Conservation (phyloP, 1,140 invertebrate genomes). For the Contarinia nasturtii region DNA sequence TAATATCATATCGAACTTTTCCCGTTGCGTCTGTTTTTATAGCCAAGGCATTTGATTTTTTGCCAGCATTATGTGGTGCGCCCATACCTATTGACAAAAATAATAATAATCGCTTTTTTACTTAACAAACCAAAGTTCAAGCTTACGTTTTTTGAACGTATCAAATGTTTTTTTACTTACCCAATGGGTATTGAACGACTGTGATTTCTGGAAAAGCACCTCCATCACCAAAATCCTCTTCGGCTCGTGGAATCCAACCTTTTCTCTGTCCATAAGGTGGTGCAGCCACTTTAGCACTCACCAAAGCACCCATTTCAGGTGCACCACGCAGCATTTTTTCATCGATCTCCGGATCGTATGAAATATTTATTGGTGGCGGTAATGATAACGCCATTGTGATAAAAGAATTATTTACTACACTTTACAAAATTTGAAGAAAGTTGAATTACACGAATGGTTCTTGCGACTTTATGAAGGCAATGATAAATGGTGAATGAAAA, state of each 20-base stretch:
- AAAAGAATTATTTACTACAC: neutral
- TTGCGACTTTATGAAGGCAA: neutral
- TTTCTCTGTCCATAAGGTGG: conserved; percentile 91
- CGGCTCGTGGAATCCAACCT: conserved; percentile 79
- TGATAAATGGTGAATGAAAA: neutral
- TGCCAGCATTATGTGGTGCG: conserved; percentile 41
- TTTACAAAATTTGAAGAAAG: neutral
- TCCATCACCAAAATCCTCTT: conserved; percentile 83
- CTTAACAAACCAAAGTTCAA: neutral
- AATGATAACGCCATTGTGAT: conserved; percentile 26
- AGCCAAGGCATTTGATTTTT: conserved; percentile 70
- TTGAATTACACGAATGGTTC: neutral
- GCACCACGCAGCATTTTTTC: conserved; percentile 36
- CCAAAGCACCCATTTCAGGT: conserved; percentile 43
- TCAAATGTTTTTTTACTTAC: conserved; percentile 22
- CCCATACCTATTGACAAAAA: conserved; percentile 50
- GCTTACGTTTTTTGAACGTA: no score
- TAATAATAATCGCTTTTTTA: neutral
- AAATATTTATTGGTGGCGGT: conserved; percentile 62
- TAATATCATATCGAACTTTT: conserved; percentile 92
- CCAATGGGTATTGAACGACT: conserved; percentile 90
- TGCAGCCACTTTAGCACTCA: conserved; percentile 67
- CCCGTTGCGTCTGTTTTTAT: conserved; percentile 84
- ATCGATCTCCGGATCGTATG: conserved; percentile 74
- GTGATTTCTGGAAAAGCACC: conserved; percentile 97